These are phyloP conservation scores for Anguilla anguilla DNA, from an alignment of 2,797 vertebrate genomes.

Conservation along the genomic window DNA sequence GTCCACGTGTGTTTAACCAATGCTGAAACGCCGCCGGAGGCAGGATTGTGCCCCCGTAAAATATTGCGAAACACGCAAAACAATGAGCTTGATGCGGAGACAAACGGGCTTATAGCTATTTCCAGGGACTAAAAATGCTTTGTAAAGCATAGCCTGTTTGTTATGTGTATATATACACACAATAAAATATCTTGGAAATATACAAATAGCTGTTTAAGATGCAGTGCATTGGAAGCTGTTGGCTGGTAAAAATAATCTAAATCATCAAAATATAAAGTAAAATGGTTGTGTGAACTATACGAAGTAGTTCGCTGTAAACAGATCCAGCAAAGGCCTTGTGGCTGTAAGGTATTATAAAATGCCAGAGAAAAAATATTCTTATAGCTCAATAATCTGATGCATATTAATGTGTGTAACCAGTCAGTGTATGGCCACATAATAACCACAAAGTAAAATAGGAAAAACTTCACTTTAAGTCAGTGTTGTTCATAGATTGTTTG, in stretches of 20 bases:
- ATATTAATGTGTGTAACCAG: neutral
- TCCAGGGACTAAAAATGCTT: neutral
- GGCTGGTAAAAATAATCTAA: neutral
- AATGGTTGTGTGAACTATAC: neutral
- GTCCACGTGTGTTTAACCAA: neutral
- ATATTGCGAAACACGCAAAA: neutral
- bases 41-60: constrained; percentile 5
- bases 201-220: neutral
- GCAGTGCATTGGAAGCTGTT: neutral
- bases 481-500: neutral
- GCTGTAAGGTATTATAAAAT: neutral
- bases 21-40: neutral
- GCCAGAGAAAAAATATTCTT: too few species aligned
- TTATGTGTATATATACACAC: neutral
- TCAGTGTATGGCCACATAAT: neutral
- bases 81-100: neutral
- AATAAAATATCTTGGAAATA: neutral
- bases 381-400: neutral
- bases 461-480: neutral
- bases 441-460: neutral
- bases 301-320: neutral
- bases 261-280: neutral
- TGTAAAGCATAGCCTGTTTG: neutral
- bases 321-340: neutral
- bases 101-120: neutral